A percentile compares a stretch with the other conserved stretches of the same genome.
Conservation (phyloP, 2,797 vertebrate species). For the Loriculus beryllinus region DNA sequence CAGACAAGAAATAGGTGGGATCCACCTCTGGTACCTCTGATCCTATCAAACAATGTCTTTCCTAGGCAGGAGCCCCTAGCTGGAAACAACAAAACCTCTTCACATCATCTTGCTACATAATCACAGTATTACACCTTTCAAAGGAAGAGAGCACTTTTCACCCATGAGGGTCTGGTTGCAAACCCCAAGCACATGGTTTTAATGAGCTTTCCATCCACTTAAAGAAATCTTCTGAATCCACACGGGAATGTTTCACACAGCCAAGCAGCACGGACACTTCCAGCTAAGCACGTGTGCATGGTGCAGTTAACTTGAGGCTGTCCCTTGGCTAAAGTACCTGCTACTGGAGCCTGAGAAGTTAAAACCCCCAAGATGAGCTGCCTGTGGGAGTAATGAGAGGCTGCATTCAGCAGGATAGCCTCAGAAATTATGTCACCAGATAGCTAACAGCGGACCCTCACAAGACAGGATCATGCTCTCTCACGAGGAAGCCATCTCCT, state of each 20-base stretch:
- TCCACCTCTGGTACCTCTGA: not conserved
- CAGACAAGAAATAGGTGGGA: not conserved
- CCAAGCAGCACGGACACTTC: not conserved
- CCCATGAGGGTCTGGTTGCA: not conserved
- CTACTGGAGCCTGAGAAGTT: not conserved
- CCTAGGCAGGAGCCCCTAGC: not conserved
- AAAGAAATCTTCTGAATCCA: not conserved
- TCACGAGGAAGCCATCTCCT: not conserved
- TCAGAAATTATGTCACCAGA: not conserved
- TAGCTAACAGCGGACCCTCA: not conserved
- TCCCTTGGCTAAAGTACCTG: not conserved
- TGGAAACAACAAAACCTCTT: not conserved
- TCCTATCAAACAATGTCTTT: not conserved
- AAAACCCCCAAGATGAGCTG: fast-evolving
- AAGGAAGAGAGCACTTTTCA: conserved; percentile 1
- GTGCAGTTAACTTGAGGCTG: not conserved
- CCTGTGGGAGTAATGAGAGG: not conserved
- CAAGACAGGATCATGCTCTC: not conserved
- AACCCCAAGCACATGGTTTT: not conserved
- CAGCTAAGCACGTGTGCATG: not conserved
- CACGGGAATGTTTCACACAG: not conserved
- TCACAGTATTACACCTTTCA: not conserved
- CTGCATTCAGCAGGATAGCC: not conserved
- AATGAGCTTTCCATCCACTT: not conserved
- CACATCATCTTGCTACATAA: not conserved